These are phyloP conservation scores for Chionomys nivalis DNA, from an alignment of 2,113 vertebrate genomes.

Conservation along the genomic window DNA sequence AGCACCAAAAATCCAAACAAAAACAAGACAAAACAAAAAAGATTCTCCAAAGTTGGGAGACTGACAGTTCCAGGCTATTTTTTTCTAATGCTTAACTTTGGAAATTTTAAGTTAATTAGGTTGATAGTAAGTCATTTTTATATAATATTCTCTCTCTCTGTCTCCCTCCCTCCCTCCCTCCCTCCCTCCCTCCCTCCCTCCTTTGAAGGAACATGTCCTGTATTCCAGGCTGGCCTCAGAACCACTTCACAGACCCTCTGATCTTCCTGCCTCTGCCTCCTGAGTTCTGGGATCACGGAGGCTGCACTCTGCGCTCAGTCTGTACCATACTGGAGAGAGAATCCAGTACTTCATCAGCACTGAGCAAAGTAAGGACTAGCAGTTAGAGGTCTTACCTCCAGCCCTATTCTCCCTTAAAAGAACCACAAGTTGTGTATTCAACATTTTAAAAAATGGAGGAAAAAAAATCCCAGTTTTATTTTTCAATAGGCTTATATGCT, in stretches of 20 bases:
- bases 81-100: slow-evolving; percentile 1
- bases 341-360: not conserved
- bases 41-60: not conserved
- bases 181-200: no score
- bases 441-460: not conserved
- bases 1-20: not conserved
- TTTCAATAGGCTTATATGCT: slow-evolving; percentile 3
- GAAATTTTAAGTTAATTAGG: slow-evolving; percentile 35
- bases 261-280: not conserved
- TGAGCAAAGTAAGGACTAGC: no score
- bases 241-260: not conserved
- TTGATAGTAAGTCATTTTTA: not conserved
- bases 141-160: not conserved
- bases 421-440: not conserved
- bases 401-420: not conserved
- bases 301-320: not conserved
- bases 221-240: not conserved
- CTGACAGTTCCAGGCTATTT: not conserved
- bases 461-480: not conserved
- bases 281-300: not conserved
- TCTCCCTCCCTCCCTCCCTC: not conserved
- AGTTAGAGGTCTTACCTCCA: not conserved
- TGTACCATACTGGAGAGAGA: no score
- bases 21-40: not conserved
- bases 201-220: not conserved